Conservation (phyloP, 2,888 invertebrate species). For the Polia nebulosa region DNA sequence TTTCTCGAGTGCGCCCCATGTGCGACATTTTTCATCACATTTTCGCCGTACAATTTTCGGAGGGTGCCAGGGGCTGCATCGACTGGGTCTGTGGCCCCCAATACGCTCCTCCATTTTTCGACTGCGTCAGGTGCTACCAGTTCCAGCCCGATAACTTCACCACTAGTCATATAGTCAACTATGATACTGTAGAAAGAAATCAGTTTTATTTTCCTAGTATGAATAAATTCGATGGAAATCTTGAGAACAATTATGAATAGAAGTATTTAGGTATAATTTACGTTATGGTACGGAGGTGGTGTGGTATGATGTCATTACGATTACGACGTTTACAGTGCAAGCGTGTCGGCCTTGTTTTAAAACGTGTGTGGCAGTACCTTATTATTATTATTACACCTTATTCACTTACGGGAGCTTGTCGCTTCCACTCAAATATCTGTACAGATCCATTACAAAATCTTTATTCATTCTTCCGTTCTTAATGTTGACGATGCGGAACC, state of each 20-base stretch:
- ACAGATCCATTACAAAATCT: conserved; percentile 93
- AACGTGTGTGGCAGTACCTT: not conserved
- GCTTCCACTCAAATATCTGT: conserved; percentile 90
- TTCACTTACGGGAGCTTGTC: conserved; percentile 91
- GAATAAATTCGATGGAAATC: too few relatives aligned
- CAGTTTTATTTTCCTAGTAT: not conserved
- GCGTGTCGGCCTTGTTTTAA: not conserved
- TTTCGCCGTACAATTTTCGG: conserved; percentile 1
- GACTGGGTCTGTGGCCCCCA: not conserved
- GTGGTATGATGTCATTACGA: too few relatives aligned
- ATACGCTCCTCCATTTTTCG: not conserved
- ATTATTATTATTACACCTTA: too few relatives aligned
- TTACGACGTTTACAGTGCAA: too few relatives aligned
- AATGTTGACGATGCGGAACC: conserved; percentile 93
- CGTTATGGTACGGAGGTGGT: not conserved
- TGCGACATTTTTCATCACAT: not conserved
- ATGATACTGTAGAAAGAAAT: not conserved
- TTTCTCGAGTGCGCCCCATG: conserved; percentile 91
- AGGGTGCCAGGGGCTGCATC: conserved; percentile 1
- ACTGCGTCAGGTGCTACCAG: not conserved
- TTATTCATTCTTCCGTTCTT: conserved; percentile 94
- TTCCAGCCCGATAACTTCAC: conserved; percentile 2
- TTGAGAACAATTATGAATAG: too few relatives aligned
- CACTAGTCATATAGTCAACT: conserved; percentile 3
- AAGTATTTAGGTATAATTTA: too few relatives aligned